Conservation (phyloP, 2,113 vertebrate genomes). For the Stigmatopora argus region DNA sequence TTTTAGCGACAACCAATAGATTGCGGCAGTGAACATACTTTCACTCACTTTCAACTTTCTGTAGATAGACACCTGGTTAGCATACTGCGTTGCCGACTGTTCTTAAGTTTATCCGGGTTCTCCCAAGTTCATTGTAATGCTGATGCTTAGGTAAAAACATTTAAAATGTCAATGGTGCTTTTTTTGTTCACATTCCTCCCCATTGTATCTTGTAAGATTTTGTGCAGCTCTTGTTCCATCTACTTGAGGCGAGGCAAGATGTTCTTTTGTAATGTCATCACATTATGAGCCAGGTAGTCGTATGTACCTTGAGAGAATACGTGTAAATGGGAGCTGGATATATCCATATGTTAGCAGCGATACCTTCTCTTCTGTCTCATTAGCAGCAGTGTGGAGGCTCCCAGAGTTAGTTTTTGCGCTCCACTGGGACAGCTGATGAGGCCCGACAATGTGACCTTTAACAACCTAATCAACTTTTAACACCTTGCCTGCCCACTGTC, state of each 20-base stretch:
- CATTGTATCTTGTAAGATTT: constrained; percentile 10
- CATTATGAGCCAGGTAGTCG: constrained; percentile 18
- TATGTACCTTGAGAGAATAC: constrained; percentile 26
- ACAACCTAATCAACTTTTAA: constrained; percentile 78
- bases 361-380: constrained; percentile 67
- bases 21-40: no score
- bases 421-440: constrained; percentile 66
- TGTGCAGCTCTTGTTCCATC: constrained; percentile 30
- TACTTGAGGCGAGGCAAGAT: constrained; percentile 29
- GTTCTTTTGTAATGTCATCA: constrained; percentile 42
- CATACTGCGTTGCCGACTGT: no score
- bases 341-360: constrained; percentile 49
- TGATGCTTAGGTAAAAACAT: constrained; percentile 12
- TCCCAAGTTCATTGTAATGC: constrained; percentile 9
- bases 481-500: constrained; percentile 64
- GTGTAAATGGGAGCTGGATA: constrained; percentile 31
- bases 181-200: constrained; percentile 22
- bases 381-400: constrained; percentile 58
- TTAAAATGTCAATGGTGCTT: background rate
- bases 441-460: constrained; percentile 74
- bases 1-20: no score
- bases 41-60: no score
- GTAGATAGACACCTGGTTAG: no score
- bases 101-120: background rate
- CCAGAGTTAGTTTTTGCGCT: constrained; percentile 49